phyloP scores from a whole-genome alignment of 2,888 invertebrate species.

The Rotaria socialis region DNA sequence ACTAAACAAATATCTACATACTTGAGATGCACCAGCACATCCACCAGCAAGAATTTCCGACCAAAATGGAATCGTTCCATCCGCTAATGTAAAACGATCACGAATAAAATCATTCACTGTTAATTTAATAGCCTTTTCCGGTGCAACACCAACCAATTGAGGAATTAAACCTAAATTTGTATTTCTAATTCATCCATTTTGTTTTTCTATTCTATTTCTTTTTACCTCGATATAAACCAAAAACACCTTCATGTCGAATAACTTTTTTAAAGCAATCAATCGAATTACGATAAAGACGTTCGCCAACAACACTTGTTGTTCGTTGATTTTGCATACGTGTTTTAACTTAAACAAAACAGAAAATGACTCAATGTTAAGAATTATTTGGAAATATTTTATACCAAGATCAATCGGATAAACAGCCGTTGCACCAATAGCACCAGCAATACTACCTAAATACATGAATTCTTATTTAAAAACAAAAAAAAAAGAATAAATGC shows the following conservation, averaged over 20 bases:
- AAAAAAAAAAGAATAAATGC: too few relatives aligned
- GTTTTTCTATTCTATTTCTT: neutral
- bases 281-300: constrained; percentile 88
- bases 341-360: constrained; percentile 67
- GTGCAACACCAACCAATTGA: constrained; percentile 94
- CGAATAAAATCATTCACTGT: constrained; percentile 89
- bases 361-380: too few relatives aligned
- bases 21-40: constrained; percentile 66
- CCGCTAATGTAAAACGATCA: constrained; percentile 73
- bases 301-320: constrained; percentile 87
- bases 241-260: constrained; percentile 67
- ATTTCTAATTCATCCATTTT: neutral
- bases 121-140: constrained; percentile 96
- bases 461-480: neutral
- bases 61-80: constrained; percentile 74
- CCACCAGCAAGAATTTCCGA: constrained; percentile 85
- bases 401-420: constrained; percentile 88
- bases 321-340: constrained; percentile 98
- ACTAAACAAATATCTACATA: neutral
- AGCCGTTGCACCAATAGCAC: constrained; percentile 88
- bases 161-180: constrained; percentile 68
- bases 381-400: neutral
- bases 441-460: constrained; percentile 27
- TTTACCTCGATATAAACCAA: constrained; percentile 73
- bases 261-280: constrained; percentile 85